Conservation (phyloP, 2,888 invertebrate species). For the Harpagoxenus sublaevis region DNA sequence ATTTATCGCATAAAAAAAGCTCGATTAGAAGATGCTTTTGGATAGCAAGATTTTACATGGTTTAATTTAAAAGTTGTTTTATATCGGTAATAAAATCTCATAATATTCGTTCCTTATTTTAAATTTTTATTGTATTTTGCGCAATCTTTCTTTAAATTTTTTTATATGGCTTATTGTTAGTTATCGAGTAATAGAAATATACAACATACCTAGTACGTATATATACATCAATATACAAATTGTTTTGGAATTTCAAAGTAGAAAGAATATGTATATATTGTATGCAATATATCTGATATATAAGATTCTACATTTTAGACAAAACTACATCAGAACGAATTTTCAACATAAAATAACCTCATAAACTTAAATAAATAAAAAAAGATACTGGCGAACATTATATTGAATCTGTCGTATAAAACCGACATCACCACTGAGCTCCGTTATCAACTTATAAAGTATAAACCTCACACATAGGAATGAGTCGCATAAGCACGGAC, state of each 20-base stretch:
- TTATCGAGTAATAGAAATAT: neutral
- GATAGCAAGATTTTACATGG: neutral
- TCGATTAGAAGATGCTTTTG: neutral
- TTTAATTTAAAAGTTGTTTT: conserved; percentile 3
- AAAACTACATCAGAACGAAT: neutral
- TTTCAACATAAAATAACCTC: neutral
- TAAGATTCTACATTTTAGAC: neutral
- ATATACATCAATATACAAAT: neutral
- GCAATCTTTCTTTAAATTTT: neutral
- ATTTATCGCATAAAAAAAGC: conserved; percentile 6
- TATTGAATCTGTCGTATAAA: conserved; percentile 73
- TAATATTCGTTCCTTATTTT: neutral
- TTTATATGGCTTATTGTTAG: neutral
- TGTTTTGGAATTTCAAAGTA: neutral
- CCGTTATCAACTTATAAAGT: conserved; percentile 54
- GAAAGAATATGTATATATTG: neutral
- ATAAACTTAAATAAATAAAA: conserved; percentile 12
- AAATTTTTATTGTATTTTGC: neutral
- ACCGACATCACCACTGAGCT: conserved; percentile 66
- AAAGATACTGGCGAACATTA: conserved; percentile 64
- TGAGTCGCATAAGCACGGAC: conserved; percentile 34
- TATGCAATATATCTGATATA: neutral
- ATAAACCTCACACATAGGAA: conserved; percentile 41
- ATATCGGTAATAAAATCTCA: neutral
- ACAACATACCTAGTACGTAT: neutral